Evolutionary conservation across 2,797 vertebrate genomes (phyloP), one percentile per base, ranked within the genome.

Genomic region (Gephyroberyx darwinii): DNA sequence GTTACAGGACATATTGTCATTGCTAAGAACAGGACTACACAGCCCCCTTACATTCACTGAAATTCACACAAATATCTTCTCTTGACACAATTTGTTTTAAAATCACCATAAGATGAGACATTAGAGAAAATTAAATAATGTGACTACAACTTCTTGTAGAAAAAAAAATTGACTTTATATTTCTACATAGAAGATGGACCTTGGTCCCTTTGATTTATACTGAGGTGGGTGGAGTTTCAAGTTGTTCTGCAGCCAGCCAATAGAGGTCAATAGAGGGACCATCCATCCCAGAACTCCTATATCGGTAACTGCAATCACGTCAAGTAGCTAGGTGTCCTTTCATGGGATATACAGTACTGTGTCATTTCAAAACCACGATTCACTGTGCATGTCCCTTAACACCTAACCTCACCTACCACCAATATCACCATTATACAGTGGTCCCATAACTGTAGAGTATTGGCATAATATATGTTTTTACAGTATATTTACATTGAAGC

Each of bases 211-310:
- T 5, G 17, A 9, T 5, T 30, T 19, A 26, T 43, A 48, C n/a
- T 45, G 3, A 33, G 41, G 41, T 63, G 37, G 31, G 2, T 17
- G 35, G 19, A 35, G 33, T 33, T 35, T 41, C 3, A 9, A 45
- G 16, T 61, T 54, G 13, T 71, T 71, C 52, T 68, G 35, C 22
- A 51, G 41, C 1, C 26, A 16, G 59, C 72, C 85, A 82, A 5
- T 57, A 80, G 85, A 78, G 76, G 61, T 78, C 59, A 83, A 73
- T 30, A 75, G 0, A 14, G 13, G 41, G 5, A 43, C 41, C 13
- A 13, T 43, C 14, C 14, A 2, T 41, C 39, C 12, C 39, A 50
- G 5, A 61, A 26, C 39, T 41, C 9, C 12, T 41, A 3, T 41
- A 3, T 10, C 14, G 41, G 13, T 26, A 30, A 9, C 33, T 58